Evolutionary conservation across 2,113 vertebrate species (phyloP).

Genomic region (Nicator chloris): DNA sequence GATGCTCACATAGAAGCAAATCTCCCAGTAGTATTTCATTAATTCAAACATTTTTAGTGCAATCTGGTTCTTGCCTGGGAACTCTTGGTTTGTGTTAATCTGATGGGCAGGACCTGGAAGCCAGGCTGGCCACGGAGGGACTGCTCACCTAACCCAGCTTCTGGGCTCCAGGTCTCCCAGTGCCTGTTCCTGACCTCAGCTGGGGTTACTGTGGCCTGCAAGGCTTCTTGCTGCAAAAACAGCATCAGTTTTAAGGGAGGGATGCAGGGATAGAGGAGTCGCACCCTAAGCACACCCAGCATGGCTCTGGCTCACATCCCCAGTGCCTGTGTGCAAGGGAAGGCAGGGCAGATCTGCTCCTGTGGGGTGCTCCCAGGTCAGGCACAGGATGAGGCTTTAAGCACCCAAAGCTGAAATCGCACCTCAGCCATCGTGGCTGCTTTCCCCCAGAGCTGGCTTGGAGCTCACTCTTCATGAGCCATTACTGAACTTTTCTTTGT

Average conservation of each 20-base stretch:
- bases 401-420: not conserved
- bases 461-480: not conserved
- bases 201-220: rapidly evolving
- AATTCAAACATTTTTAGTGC: not conserved
- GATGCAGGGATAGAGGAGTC: rapidly evolving
- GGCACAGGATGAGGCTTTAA: not conserved
- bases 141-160: not conserved
- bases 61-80: not conserved
- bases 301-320: rapidly evolving
- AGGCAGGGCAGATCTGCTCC: not conserved
- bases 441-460: not conserved
- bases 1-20: not conserved
- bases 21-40: not conserved
- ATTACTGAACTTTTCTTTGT: not conserved
- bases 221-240: not conserved
- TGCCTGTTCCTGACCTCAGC: rapidly evolving
- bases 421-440: not conserved
- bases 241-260: not conserved
- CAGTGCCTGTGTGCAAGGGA: not conserved
- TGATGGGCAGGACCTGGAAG: not conserved
- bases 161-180: rapidly evolving
- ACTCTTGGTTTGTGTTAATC: not conserved
- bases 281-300: rapidly evolving
- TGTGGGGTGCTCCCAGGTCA: rapidly evolving
- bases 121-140: not conserved